Percentiles rank a stretch among this genome's conserved stretches.
These are phyloP conservation scores for Apamea sordens DNA, from an alignment of 2,888 invertebrate genomes.

Conservation along the genomic window DNA sequence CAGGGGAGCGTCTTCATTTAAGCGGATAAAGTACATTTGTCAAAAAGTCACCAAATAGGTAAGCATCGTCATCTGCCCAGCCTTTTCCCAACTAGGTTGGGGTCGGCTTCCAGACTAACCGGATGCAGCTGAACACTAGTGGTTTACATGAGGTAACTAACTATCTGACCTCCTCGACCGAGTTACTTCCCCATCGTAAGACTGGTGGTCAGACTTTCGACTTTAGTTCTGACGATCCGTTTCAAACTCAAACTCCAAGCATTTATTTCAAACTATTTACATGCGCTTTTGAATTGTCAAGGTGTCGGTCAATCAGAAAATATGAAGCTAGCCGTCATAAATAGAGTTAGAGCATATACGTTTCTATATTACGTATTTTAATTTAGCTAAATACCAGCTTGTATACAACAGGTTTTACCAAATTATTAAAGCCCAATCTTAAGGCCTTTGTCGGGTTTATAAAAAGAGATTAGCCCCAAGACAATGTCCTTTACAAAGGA, in stretches of 20 bases:
- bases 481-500: conserved; percentile 44
- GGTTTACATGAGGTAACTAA: not conserved
- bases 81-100: not conserved
- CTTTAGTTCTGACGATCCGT: too few relatives aligned
- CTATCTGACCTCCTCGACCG: not conserved
- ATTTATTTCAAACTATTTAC: too few relatives aligned
- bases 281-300: too few relatives aligned
- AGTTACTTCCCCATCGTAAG: not conserved
- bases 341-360: too few relatives aligned
- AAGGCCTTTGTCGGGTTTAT: conserved; percentile 30
- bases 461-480: conserved; percentile 50
- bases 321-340: too few relatives aligned
- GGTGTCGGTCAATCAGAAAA: too few relatives aligned
- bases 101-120: not conserved
- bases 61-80: not conserved
- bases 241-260: too few relatives aligned
- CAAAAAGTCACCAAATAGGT: too few relatives aligned
- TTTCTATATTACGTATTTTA: too few relatives aligned
- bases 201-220: not conserved
- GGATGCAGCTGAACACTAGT: not conserved
- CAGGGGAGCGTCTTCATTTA: not conserved
- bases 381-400: not conserved
- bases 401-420: conserved; percentile 5
- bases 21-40: too few relatives aligned
- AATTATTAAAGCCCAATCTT: conserved; percentile 24